These are phyloP conservation scores for Oncorhynchus nerka DNA, from an alignment of 2,113 vertebrate species.

Conservation along the genomic window DNA sequence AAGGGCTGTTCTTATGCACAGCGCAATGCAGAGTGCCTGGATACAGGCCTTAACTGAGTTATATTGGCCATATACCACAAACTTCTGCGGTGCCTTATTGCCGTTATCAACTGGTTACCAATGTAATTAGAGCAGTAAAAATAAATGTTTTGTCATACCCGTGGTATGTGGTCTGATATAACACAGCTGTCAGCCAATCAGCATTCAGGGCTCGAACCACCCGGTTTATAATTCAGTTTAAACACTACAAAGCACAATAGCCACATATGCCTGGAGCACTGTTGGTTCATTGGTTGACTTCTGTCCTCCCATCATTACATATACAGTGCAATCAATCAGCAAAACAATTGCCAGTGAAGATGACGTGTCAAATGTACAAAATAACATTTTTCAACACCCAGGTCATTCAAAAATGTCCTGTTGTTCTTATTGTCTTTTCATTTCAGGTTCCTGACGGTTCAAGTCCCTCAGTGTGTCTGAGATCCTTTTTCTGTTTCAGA, in stretches of 20 bases:
- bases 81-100: too few species aligned
- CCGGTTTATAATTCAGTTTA: background rate
- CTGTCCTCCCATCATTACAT: background rate
- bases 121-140: too few species aligned
- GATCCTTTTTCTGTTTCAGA: background rate
- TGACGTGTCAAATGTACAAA: conserved; percentile 1
- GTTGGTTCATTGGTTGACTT: background rate
- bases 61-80: too few species aligned
- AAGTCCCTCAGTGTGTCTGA: background rate
- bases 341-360: background rate
- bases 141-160: too few species aligned
- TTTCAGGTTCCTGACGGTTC: conserved; percentile 5
- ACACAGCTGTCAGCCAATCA: too few species aligned
- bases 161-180: too few species aligned
- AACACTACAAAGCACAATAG: background rate
- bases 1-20: too few species aligned
- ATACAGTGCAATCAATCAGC: conserved; percentile 4
- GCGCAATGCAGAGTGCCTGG: too few species aligned
- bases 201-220: too few species aligned
- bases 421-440: conserved; percentile 18
- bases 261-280: background rate
- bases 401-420: conserved; percentile 40
- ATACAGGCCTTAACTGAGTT: too few species aligned
- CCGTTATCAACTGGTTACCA: too few species aligned
- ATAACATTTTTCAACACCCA: conserved; percentile 19